Evolutionary conservation across 2,888 invertebrate species (phyloP).

Genomic region (Acanthosepion esculentum): DNA sequence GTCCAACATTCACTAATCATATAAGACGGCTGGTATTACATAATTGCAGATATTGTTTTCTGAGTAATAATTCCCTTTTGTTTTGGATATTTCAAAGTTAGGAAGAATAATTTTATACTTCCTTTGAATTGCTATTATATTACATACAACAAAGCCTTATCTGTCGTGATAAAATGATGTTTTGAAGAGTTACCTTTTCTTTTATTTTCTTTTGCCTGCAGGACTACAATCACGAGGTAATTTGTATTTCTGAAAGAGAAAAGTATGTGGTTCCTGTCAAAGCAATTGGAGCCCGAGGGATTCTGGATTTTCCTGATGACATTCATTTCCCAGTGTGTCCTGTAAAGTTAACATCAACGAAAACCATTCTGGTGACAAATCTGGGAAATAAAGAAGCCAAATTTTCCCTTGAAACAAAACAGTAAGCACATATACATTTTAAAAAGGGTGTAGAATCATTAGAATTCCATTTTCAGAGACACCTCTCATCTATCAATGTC

Average conservation of each 20-base stretch:
- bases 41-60: no score
- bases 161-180: no score
- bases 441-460: not conserved
- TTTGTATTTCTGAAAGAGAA: conserved; percentile 75
- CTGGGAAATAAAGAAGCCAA: conserved; percentile 77
- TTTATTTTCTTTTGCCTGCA: conserved; percentile 54
- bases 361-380: conserved; percentile 78
- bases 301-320: conserved; percentile 80
- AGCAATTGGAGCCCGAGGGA: conserved; percentile 79
- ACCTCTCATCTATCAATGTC: no score
- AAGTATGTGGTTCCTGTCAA: conserved; percentile 75
- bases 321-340: conserved; percentile 78
- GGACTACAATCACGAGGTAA: conserved; percentile 75
- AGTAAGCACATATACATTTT: conserved; percentile 70
- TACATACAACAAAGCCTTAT: no score
- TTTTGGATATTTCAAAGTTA: no score
- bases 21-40: no score
- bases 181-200: not conserved
- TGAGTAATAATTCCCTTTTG: no score
- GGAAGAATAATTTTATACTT: no score
- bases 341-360: conserved; percentile 77
- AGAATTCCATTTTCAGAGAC: no score
- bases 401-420: conserved; percentile 76
- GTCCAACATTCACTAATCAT: no score
- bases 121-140: no score